These are phyloP conservation scores for Muricea muricata DNA, from an alignment of 92 coral and sea anemone species.

Conservation along the genomic window DNA sequence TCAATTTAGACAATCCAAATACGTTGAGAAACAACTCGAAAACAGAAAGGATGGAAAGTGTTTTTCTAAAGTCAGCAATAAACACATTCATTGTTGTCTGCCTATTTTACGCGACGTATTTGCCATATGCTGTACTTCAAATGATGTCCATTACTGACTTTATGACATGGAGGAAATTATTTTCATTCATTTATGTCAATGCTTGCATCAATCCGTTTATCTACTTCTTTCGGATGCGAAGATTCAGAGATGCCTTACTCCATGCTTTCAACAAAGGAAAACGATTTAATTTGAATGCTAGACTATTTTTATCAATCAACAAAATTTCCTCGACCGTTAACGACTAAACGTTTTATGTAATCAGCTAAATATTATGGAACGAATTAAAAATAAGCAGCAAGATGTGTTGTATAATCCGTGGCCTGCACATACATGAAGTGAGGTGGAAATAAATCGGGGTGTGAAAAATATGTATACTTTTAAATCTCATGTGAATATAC, in stretches of 20 bases:
- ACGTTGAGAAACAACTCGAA: neutral
- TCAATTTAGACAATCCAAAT: neutral
- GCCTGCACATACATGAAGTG: too few relatives aligned
- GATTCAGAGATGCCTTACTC: neutral
- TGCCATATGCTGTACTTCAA: constrained; percentile 30
- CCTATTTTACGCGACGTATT: constrained; percentile 18
- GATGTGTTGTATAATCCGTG: too few relatives aligned
- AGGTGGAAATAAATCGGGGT: too few relatives aligned
- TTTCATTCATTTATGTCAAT: constrained; percentile 27
- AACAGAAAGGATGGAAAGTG: neutral
- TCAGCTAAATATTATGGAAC: too few relatives aligned
- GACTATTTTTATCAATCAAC: neutral
- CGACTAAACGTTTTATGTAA: too few relatives aligned
- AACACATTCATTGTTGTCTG: constrained; percentile 23
- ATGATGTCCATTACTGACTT: constrained; percentile 23
- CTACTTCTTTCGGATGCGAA: constrained; percentile 24
- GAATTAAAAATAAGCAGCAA: too few relatives aligned
- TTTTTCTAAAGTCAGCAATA: constrained; percentile 5
- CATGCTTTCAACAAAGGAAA: neutral
- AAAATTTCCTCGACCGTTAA: neutral
- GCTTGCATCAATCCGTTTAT: constrained; percentile 31
- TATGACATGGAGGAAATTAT: constrained; percentile 16
- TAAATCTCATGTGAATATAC: too few relatives aligned
- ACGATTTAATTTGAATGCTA: neutral
- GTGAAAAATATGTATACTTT: too few relatives aligned